Percentiles rank a stretch among this genome's conserved stretches.
These are phyloP conservation scores for Lota lota DNA, from an alignment of 2,113 vertebrate species.

Conservation along the genomic window DNA sequence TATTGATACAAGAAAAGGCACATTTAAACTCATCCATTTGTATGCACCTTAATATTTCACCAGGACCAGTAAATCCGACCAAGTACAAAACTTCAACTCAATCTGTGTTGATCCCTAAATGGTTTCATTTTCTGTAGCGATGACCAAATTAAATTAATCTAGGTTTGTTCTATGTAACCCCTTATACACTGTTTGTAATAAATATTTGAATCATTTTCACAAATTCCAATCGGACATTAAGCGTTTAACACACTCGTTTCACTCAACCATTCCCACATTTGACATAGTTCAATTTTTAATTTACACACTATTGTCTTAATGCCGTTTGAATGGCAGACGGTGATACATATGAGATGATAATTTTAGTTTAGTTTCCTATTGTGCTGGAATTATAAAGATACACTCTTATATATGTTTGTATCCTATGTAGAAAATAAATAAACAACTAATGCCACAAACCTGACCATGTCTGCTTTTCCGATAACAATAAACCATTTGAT, in stretches of 20 bases:
- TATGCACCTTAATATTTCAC: slow-evolving; percentile 7
- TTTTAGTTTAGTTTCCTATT: slow-evolving; percentile 26
- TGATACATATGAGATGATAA: slow-evolving; percentile 44
- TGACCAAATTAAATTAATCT: not conserved
- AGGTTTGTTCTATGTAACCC: not conserved
- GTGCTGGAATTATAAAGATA: slow-evolving; percentile 26
- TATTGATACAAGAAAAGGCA: not conserved
- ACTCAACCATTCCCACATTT: not conserved
- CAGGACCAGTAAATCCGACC: slow-evolving; percentile 8
- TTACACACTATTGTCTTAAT: slow-evolving; percentile 52
- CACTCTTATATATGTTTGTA: slow-evolving; percentile 11
- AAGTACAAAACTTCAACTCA: not conserved
- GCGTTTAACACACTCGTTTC: too few relatives aligned
- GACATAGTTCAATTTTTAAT: slow-evolving; percentile 14
- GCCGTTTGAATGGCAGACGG: slow-evolving; percentile 43
- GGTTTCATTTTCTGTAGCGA: not conserved
- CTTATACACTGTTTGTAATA: not conserved
- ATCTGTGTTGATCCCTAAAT: too few relatives aligned
- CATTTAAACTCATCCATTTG: slow-evolving; percentile 3
- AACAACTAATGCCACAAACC: too few relatives aligned
- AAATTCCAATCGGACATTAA: not conserved
- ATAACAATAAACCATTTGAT: not conserved
- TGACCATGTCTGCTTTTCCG: not conserved
- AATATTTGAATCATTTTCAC: not conserved
- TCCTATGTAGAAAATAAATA: slow-evolving; percentile 8